Conservation (phyloP, 1,140 invertebrate species). For the Periplaneta americana region DNA sequence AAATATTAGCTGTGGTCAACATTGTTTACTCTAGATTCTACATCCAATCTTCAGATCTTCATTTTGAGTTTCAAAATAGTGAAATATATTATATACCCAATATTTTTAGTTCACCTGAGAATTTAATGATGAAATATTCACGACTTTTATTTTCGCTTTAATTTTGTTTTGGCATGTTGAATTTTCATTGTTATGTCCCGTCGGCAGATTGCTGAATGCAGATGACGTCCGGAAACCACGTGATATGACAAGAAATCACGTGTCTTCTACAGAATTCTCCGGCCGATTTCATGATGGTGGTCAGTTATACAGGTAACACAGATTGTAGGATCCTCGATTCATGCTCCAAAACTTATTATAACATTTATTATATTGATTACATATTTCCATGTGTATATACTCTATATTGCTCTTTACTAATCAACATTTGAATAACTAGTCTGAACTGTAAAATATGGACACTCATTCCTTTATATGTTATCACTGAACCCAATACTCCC, state of each 20-base stretch:
- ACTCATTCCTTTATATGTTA: too few relatives aligned
- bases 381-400: too few relatives aligned
- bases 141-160: neutral
- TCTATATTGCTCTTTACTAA: too few relatives aligned
- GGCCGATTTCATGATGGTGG: constrained; percentile 33
- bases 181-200: neutral
- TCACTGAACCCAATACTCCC: too few relatives aligned
- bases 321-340: too few relatives aligned
- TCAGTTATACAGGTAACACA: neutral
- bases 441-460: too few relatives aligned
- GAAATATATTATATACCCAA: neutral
- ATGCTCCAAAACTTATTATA: too few relatives aligned
- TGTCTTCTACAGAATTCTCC: constrained; percentile 42
- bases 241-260: constrained; percentile 44
- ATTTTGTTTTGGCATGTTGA: neutral
- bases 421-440: too few relatives aligned
- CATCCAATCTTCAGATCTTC: neutral
- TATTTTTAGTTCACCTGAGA: neutral
- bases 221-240: constrained; percentile 42
- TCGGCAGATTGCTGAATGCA: constrained; percentile 38
- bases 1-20: neutral
- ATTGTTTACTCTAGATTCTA: neutral
- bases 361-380: too few relatives aligned
- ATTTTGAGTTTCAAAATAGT: neutral
- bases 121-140: neutral